Percentiles rank a stretch among this genome's conserved stretches.
Evolutionary conservation across 2,888 invertebrate species (phyloP).

Genomic region (Lepidochrysops patricia): DNA sequence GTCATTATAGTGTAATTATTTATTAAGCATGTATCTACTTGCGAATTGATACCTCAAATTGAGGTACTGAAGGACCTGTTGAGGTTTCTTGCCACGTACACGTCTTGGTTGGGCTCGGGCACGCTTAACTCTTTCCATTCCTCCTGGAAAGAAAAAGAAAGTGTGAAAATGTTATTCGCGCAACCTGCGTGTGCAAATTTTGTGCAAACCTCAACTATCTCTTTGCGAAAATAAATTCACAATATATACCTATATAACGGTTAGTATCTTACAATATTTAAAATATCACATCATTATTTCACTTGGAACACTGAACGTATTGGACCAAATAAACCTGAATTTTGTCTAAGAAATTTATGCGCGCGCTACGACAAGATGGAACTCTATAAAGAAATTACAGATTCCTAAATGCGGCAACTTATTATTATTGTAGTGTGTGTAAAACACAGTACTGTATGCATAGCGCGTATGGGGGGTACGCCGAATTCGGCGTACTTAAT

Average conservation of each 20-base stretch:
- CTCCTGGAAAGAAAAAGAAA: constrained; percentile 39
- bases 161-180: not conserved
- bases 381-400: no score
- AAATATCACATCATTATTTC: not conserved
- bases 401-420: no score
- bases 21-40: constrained; percentile 13
- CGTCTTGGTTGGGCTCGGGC: constrained; percentile 44
- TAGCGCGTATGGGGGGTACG: no score
- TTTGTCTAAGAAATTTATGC: no score
- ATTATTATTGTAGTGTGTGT: no score
- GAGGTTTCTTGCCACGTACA: constrained; percentile 18
- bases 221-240: not conserved
- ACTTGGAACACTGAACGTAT: no score
- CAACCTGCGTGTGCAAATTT: not conserved
- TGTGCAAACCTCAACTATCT: not conserved
- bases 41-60: constrained; percentile 19
- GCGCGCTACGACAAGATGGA: no score
- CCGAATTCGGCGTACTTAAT: no score
- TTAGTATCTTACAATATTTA: not conserved
- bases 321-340: no score
- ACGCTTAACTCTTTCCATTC: constrained; percentile 60
- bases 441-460: no score
- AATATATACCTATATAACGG: not conserved
- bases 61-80: constrained; percentile 26
- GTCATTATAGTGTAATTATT: not conserved